Conservation (phyloP, 2,797 vertebrate genomes). For the Dendrocincla tyrannina region DNA sequence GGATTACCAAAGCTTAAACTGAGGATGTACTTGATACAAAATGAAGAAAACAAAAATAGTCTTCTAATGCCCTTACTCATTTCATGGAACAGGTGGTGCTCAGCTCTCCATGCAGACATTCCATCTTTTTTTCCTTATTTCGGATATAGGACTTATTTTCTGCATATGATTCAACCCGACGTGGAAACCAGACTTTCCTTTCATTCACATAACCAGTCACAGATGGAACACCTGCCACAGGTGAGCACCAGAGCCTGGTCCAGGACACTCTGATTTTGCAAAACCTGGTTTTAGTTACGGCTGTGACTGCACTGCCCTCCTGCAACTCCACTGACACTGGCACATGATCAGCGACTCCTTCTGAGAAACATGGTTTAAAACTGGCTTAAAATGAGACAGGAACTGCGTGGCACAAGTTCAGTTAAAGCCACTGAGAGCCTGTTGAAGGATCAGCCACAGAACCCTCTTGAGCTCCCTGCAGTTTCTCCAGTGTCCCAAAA, state of each 20-base stretch:
- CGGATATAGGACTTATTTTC: not conserved
- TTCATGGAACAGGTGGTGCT: not conserved
- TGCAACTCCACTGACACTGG: not conserved
- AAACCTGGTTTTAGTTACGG: not conserved
- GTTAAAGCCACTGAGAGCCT: not conserved
- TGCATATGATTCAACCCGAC: not conserved
- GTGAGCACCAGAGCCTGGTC: not conserved
- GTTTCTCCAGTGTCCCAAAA: not conserved
- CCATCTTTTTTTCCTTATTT: not conserved
- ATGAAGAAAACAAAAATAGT: not conserved
- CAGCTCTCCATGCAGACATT: not conserved
- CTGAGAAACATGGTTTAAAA: not conserved
- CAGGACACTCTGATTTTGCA: not conserved
- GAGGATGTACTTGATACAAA: not conserved
- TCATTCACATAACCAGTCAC: not conserved
- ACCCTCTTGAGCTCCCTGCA: not conserved
- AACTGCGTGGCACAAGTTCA: not conserved
- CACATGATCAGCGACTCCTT: not conserved
- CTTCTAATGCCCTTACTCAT: not conserved
- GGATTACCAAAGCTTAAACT: not conserved
- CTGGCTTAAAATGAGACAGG: not conserved
- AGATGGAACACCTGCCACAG: not conserved
- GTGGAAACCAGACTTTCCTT: not conserved
- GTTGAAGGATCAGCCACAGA: not conserved
- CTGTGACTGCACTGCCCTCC: fast-evolving